A percentile compares a stretch with the other conserved stretches of the same genome.
Conservation (phyloP, 2,888 invertebrate genomes). For the Yponomeuta plumbellus region DNA sequence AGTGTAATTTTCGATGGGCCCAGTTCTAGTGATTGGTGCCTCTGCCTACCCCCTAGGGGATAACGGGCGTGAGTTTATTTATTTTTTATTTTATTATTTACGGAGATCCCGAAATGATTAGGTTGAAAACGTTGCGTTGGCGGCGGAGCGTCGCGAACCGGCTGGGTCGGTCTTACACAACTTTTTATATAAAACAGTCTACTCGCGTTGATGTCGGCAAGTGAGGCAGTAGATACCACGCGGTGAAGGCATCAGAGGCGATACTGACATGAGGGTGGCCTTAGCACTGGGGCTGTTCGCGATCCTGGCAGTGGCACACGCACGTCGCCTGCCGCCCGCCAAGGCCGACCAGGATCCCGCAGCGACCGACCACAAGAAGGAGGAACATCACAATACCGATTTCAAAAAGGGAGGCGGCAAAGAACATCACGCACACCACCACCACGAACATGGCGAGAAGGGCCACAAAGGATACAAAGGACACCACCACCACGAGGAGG, state of each 20-base stretch:
- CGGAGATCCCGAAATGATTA: neutral
- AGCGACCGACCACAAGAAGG: slow-evolving; percentile 67
- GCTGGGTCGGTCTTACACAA: slow-evolving; percentile 54
- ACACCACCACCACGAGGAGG: slow-evolving; percentile 81
- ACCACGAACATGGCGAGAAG: slow-evolving; percentile 80
- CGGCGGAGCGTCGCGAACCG: neutral
- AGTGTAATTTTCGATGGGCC: too few relatives aligned
- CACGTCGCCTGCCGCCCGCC: slow-evolving; percentile 45
- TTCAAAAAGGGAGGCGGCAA: slow-evolving; percentile 80
- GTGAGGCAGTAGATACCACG: slow-evolving; percentile 5
- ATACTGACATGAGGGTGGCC: slow-evolving; percentile 47
- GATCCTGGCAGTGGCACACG: slow-evolving; percentile 40
- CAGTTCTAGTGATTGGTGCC: too few relatives aligned
- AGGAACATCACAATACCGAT: slow-evolving; percentile 61
- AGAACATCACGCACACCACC: slow-evolving; percentile 80
- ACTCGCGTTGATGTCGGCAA: slow-evolving; percentile 11
- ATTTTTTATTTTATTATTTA: too few relatives aligned
- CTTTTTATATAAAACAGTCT: slow-evolving; percentile 68
- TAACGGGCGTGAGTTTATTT: too few relatives aligned
- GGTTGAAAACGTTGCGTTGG: neutral
- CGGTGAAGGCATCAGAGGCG: neutral
- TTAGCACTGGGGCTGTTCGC: slow-evolving; percentile 47
- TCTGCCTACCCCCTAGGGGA: too few relatives aligned
- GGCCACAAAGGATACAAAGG: slow-evolving; percentile 84
- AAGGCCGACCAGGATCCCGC: slow-evolving; percentile 52